Base-by-base conservation (phyloP, 2,888 invertebrate genomes). In the Agonopterix subpropinquella region DNA sequence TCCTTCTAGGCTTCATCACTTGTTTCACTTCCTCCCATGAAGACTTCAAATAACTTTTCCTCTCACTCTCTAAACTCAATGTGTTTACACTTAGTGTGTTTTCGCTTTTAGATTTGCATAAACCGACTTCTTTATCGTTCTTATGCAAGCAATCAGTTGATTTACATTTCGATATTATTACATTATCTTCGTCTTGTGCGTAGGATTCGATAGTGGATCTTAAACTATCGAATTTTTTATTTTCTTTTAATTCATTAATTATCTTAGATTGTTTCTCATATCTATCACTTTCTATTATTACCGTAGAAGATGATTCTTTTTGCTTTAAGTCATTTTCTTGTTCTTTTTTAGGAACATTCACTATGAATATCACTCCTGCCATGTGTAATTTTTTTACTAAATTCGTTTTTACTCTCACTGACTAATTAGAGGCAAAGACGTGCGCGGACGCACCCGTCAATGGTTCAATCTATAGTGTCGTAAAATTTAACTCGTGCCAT, bases 321-420 rank as follows among this genome's bases (percentile, higher is more conserved):
- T 62, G 62, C 52, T 62, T 65, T 50, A 76, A 55, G 51, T 70
- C 69, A 42, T 71, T 65, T 68, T 92, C 91, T 57, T 89, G 73
- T 48, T 77, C 80, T 50, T 84, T 88, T 18, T 85, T 86, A 4
- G 91, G 92, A 13, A 92, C 84, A 55, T 85, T 89, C 10, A 92
- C 84, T 36, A 91, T 80, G 56, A 92, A 90, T 41, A 91, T 67
- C n/a, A 90, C 89, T 36, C 91, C 90, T 8, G 90, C 77, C 90
- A 91, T 90, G 47, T 45, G n/a, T 36, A 13, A 36, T 5, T 18
- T 28, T 28, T 28, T 28, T 28, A 28, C 7, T 1, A 28, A 39
- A 39, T 39, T n/a, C 39, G 39, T 5, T 39, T 4, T n/a, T 39
- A 4, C 28, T 28, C 10, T n/a, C n/a, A 39, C 39, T 9, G 9